Percentiles rank a stretch among this genome's conserved stretches.
Evolutionary conservation across 2,888 invertebrate species (phyloP).

Genomic region (Odontocolon sp.): DNA sequence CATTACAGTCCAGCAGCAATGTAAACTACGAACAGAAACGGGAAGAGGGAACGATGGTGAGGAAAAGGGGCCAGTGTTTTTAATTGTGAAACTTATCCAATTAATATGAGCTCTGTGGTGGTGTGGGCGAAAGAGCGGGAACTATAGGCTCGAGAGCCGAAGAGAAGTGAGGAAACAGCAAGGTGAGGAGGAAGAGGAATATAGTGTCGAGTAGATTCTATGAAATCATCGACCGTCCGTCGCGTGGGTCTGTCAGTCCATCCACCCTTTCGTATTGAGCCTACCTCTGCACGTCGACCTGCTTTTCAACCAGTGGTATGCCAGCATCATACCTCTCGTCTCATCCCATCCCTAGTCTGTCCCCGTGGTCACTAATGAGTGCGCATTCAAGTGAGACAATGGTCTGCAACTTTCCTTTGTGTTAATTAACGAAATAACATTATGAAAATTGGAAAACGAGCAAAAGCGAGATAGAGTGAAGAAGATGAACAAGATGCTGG

Average conservation of each 20-base stretch:
- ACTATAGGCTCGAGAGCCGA: constrained; percentile 12
- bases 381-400: constrained; percentile 71
- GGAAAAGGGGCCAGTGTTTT: constrained; percentile 62
- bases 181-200: constrained; percentile 9
- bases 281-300: constrained; percentile 33
- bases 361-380: constrained; percentile 68
- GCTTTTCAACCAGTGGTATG: constrained; percentile 55
- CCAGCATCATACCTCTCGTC: constrained; percentile 30
- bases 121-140: constrained; percentile 22
- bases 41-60: constrained; percentile 20
- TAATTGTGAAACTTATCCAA: constrained; percentile 71
- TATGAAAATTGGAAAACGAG: constrained; percentile 53
- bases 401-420: constrained; percentile 69
- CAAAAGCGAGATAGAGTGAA: neutral
- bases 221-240: constrained; percentile 60
- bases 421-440: constrained; percentile 71
- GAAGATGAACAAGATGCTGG: neutral
- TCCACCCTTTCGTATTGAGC: constrained; percentile 57
- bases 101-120: constrained; percentile 62
- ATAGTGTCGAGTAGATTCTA: constrained; percentile 59
- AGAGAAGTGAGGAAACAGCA: constrained; percentile 16
- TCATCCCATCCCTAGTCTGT: constrained; percentile 34
- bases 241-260: constrained; percentile 62
- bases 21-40: neutral
- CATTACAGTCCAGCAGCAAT: neutral